Base-by-base conservation (phyloP, 2,113 vertebrate genomes). In the Phoxinus phoxinus region DNA sequence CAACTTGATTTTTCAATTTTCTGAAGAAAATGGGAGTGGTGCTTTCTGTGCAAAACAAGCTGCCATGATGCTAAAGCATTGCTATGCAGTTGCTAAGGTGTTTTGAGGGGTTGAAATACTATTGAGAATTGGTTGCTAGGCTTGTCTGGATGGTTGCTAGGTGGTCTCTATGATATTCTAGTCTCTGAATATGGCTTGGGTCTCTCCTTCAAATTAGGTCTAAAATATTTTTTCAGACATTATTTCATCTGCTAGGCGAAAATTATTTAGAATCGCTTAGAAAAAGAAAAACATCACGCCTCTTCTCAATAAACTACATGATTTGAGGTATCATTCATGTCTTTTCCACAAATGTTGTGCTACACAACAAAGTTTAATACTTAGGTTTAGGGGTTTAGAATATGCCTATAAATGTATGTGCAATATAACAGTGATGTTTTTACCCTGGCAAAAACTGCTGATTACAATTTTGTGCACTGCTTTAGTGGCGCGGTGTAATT, bases 401-500 rank as follows among this genome's bases (percentile, higher is more conserved):
- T 21, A 72, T 72, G 69, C 69, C 35, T 41, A 48, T 15, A 25
- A 6, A 48, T 23, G 4, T 46, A 25, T 27, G 8, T 44, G 17
- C 8, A 81, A 12, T 30, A 67, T 63, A 80, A 59, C 9, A 48
- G 15, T 30, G 11, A 27, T 23, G 59, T 65, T 46, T 81, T 65
- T 25, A 35, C 35, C 35, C 19, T 35, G 61, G 53, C 32, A 65
- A 30, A 4, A 15, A 23, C 41, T 23, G 59, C 4, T 53, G n/a
- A 69, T 69, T 69, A 53, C 44, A 82, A 69, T 82, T 69, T 19
- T 67, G 17, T 51, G 27, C 41, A 69, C 44, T 51, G 61, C 75
- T 71, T 58, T 35, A 41, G 75, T 25, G 27, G 35, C 58, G 63
- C 30, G 35, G 72, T 83, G 27, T 82, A 51, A 82, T 82, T 85